Conservation (phyloP, 2,888 invertebrate species). For the Drepana falcataria region DNA sequence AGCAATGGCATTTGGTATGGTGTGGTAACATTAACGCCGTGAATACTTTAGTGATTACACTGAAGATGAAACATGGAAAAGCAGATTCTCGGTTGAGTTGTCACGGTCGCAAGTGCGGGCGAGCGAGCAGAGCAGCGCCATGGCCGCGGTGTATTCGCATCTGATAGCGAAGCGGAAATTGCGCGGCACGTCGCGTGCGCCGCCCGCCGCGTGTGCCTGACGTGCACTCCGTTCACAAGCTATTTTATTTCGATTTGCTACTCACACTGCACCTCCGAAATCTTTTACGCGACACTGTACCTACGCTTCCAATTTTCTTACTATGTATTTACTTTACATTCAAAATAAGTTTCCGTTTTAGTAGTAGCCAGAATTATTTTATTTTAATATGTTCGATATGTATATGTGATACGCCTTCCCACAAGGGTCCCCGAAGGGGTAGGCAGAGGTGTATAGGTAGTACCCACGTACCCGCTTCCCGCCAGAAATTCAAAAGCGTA, state of each 20-base stretch:
- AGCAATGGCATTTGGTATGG: no score
- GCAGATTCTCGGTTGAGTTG: neutral
- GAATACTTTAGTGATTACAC: slow-evolving; percentile 9
- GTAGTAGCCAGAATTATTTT: no score
- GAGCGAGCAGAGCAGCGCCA: slow-evolving; percentile 17
- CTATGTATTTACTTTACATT: slow-evolving; percentile 17
- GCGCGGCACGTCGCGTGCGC: slow-evolving; percentile 67
- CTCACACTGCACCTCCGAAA: slow-evolving; percentile 38
- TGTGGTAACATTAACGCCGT: no score
- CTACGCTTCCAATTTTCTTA: slow-evolving; percentile 16
- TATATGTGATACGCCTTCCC: no score
- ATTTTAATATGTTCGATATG: no score
- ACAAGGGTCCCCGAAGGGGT: no score
- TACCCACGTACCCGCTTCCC: no score
- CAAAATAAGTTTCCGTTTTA: neutral
- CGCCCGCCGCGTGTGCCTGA: slow-evolving; percentile 58
- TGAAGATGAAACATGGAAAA: neutral
- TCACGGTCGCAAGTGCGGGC: slow-evolving; percentile 8
- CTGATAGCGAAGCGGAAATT: slow-evolving; percentile 73
- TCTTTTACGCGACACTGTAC: slow-evolving; percentile 28
- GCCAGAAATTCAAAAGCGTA: no score
- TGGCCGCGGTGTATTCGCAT: slow-evolving; percentile 51
- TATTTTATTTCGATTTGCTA: slow-evolving; percentile 59
- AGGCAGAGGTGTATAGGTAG: no score
- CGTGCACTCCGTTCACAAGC: slow-evolving; percentile 55